Evolutionary conservation across 2,113 vertebrate species (phyloP).

Genomic region (Trichomycterus rosablanca): DNA sequence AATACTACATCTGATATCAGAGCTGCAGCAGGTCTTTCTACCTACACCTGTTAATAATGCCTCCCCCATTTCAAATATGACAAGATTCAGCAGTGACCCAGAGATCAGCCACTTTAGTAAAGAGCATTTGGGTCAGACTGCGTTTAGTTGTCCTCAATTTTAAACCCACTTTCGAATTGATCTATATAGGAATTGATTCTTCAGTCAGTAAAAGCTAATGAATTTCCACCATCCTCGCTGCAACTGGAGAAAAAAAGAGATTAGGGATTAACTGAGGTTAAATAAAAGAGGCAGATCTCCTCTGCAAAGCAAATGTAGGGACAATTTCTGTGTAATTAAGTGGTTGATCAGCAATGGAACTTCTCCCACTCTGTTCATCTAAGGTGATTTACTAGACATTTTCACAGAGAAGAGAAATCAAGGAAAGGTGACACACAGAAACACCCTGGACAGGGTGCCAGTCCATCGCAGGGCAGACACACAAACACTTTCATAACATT

Average conservation of each 20-base stretch:
- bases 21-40: no score
- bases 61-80: background rate
- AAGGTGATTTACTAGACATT: background rate
- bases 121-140: constrained; percentile 11
- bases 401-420: no score
- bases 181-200: constrained; percentile 18
- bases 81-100: background rate
- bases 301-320: constrained; percentile 1
- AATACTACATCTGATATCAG: no score
- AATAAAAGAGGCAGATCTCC: constrained; percentile 13
- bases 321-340: constrained; percentile 4
- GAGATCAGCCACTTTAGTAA: background rate
- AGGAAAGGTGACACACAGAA: no score
- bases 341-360: background rate
- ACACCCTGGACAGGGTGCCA: no score
- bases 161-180: background rate
- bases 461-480: no score
- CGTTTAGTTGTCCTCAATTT: constrained; percentile 18
- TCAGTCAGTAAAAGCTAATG: constrained; percentile 41
- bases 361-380: background rate
- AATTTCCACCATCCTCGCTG: constrained; percentile 20
- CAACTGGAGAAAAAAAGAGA: constrained; percentile 3
- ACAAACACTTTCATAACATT: no score
- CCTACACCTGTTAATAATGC: constrained; percentile 4
- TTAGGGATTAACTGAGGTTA: constrained; percentile 40